These are phyloP conservation scores for Netelia inedita DNA, from an alignment of 2,888 invertebrate genomes.

Conservation along the genomic window DNA sequence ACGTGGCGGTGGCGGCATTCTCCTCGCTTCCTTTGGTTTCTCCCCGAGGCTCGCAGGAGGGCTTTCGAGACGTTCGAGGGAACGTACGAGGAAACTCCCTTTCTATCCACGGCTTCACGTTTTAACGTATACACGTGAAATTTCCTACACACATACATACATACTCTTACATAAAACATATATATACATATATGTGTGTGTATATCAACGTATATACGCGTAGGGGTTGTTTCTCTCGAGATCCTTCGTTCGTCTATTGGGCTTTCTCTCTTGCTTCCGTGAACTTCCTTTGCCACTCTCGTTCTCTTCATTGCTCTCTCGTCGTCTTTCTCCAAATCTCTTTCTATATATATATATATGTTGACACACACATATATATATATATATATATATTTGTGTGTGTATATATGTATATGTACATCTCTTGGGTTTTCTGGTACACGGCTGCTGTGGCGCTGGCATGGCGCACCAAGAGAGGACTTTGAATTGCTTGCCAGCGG, in stretches of 20 bases:
- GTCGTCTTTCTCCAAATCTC: constrained; percentile 53
- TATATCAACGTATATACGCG: no score
- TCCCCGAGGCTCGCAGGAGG: constrained; percentile 72
- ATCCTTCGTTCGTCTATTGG: constrained; percentile 62
- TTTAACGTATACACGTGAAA: constrained; percentile 35
- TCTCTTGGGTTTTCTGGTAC: constrained; percentile 61
- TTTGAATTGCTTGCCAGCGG: constrained; percentile 84
- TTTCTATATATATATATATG: constrained; percentile 17
- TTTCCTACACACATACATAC: no score
- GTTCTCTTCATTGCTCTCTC: constrained; percentile 63
- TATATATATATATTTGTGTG: constrained; percentile 31
- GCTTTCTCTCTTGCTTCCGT: constrained; percentile 66
- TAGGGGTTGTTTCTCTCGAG: constrained; percentile 47
- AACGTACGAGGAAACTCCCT: constrained; percentile 73
- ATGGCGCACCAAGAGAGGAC: constrained; percentile 78
- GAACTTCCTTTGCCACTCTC: constrained; percentile 63
- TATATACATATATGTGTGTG: no score
- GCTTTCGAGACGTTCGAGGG: constrained; percentile 81
- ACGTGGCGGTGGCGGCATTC: constrained; percentile 80
- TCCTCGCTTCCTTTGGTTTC: constrained; percentile 73
- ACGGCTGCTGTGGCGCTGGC: constrained; percentile 71
- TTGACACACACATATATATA: not conserved
- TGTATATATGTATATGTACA: constrained; percentile 29
- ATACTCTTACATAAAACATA: no score
- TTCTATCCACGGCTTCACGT: constrained; percentile 58